Base-by-base conservation (phyloP, 2,888 invertebrate genomes). In the Apomyelois bistriatella region DNA sequence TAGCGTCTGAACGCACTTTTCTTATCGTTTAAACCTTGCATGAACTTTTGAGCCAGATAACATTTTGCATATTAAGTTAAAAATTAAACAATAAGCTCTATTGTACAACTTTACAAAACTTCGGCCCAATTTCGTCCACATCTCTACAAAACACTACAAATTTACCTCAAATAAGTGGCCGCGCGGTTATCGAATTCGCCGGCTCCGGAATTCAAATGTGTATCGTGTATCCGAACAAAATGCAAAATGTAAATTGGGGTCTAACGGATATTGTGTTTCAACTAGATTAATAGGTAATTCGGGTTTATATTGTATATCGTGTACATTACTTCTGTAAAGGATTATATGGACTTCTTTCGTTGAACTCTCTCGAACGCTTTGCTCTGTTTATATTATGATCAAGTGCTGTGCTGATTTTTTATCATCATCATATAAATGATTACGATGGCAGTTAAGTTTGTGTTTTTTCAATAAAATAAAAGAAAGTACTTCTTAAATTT, bases 61-160 rank as follows among this genome's bases (percentile, higher is more conserved):
- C n/a, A n/a, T n/a, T n/a, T n/a, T n/a, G n/a, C n/a, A n/a, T n/a
- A n/a, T n/a, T 28, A 28, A 28, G 28, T 28, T 28, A 28, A 28
- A 28, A n/a, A n/a, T n/a, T n/a, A n/a, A n/a, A n/a, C n/a, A n/a
- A n/a, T n/a, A n/a, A n/a, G n/a, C n/a, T n/a, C n/a, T n/a, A n/a
- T n/a, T n/a, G n/a, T n/a, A n/a, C n/a, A n/a, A n/a, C n/a, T n/a
- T n/a, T n/a, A n/a, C n/a, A 28, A 13, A 47, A 15, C 22, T 42
- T 8, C 17, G 22, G 22, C 74, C 76, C 72, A 75, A 80, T 82
- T 79, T 79, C 58, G 66, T 60, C 70, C 76, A 76, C 75, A 76
- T 74, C 68, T 68, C 72, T 76, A 70, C 78, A 82, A 82, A 76
- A 74, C 68, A 68, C 72, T 76, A 70, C 78, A 82, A 82, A 80